phyloP scores from a whole-genome alignment of 2,797 vertebrate species.

The Acipenser ruthenus region DNA sequence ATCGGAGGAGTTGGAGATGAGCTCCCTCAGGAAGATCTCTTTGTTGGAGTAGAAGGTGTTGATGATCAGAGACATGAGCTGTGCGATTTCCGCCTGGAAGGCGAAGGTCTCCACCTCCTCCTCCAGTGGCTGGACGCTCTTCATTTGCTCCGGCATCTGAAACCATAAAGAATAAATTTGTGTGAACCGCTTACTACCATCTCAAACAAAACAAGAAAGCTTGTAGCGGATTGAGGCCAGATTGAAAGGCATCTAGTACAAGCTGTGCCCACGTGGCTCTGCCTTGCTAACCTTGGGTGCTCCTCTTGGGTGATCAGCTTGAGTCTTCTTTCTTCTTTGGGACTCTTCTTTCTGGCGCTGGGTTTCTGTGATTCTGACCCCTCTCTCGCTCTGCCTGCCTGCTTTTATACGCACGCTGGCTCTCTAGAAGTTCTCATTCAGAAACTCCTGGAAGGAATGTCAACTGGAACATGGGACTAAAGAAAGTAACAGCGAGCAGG shows the following conservation, averaged over 20 bases:
- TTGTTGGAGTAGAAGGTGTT: conserved; percentile 65
- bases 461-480: conserved; percentile 32
- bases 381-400: conserved; percentile 19
- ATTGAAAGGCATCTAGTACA: too few species aligned
- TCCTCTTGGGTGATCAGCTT: conserved; percentile 5
- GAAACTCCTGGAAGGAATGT: conserved; percentile 63
- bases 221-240: too few species aligned
- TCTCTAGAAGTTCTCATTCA: conserved; percentile 58
- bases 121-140: conserved; percentile 36
- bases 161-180: not conserved
- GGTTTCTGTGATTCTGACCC: conserved; percentile 30
- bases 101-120: conserved; percentile 56
- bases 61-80: conserved; percentile 66
- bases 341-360: conserved; percentile 24
- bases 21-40: conserved; percentile 60
- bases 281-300: conserved; percentile 14
- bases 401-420: conserved; percentile 58
- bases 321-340: conserved; percentile 20
- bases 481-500: conserved; percentile 27
- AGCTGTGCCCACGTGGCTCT: too few species aligned
- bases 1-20: conserved; percentile 60
- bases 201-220: not conserved
- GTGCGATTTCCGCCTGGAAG: conserved; percentile 64
- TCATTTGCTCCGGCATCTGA: conserved; percentile 48
- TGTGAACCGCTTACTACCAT: not conserved